A percentile compares a stretch with the other conserved stretches of the same genome.
phyloP scores from a whole-genome alignment of 2,888 invertebrate species.

The Rhamnusium bicolor region DNA sequence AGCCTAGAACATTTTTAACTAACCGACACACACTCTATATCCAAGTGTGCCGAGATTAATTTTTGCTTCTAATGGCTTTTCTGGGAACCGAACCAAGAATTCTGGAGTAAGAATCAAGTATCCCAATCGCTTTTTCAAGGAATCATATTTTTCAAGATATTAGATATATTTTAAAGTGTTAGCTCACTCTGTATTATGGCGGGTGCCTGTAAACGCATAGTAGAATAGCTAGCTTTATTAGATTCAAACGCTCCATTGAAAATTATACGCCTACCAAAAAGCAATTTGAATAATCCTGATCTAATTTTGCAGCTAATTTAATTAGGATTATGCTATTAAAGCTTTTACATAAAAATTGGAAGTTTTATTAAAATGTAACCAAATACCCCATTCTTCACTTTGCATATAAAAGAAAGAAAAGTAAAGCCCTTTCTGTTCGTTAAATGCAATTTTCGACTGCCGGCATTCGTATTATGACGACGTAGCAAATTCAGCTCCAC shows the following conservation, averaged over 20 bases:
- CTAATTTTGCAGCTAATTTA: conserved; percentile 25
- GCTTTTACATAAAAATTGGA: conserved; percentile 18
- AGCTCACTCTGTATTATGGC: too few relatives aligned
- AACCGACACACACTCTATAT: too few relatives aligned
- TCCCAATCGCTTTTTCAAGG: too few relatives aligned
- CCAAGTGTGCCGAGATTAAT: too few relatives aligned
- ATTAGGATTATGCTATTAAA: conserved; percentile 29
- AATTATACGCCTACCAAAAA: conserved; percentile 1
- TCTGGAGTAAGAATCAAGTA: too few relatives aligned
- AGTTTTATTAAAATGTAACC: conserved; percentile 30
- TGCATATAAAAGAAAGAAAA: conserved; percentile 34
- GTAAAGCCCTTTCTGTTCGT: conserved; percentile 30
- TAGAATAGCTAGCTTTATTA: background rate
- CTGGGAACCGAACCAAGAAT: too few relatives aligned
- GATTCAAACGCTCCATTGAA: background rate
- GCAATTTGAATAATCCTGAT: conserved; percentile 21
- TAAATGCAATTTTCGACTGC: conserved; percentile 40
- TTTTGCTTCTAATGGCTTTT: too few relatives aligned
- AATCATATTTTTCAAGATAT: too few relatives aligned
- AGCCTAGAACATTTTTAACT: too few relatives aligned
- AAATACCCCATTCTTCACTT: conserved; percentile 30
- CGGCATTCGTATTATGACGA: conserved; percentile 35
- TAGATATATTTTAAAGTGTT: too few relatives aligned
- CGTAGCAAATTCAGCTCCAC: conserved; percentile 30
- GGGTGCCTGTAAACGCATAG: background rate